Evolutionary conservation across 37 sponge, comb jelly and placozoan genomes (phyloP).

Genomic region (Lycopodina hypogea): DNA sequence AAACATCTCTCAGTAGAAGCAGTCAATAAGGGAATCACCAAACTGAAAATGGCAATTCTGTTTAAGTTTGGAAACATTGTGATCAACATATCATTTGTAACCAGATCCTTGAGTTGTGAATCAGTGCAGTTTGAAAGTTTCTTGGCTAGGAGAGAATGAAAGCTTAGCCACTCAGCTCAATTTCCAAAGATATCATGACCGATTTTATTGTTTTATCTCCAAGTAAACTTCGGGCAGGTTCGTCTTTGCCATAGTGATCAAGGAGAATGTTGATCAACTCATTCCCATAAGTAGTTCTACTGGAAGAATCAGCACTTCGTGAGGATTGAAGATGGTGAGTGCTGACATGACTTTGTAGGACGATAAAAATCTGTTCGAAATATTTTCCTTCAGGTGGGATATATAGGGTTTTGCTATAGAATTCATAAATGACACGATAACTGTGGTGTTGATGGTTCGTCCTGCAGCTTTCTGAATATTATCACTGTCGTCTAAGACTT

Average conservation of each 20-base stretch:
- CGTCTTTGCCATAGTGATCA: slow-evolving; percentile 47
- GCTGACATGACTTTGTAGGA: slow-evolving; percentile 53
- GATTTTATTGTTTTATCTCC: slow-evolving; percentile 39
- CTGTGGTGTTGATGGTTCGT: slow-evolving; percentile 34
- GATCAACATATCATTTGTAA: slow-evolving; percentile 54
- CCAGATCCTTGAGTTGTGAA: slow-evolving; percentile 19
- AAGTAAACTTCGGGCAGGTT: slow-evolving; percentile 34
- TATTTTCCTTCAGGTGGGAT: slow-evolving; percentile 26
- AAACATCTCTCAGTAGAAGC: too few relatives aligned
- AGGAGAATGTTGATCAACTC: slow-evolving; percentile 26
- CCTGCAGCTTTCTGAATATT: slow-evolving; percentile 41
- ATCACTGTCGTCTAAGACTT: slow-evolving; percentile 38
- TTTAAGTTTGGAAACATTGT: slow-evolving; percentile 55
- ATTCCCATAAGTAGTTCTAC: slow-evolving; percentile 33
- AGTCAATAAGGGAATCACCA: slow-evolving; percentile 49
- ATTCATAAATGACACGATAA: slow-evolving; percentile 51
- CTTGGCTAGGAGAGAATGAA: slow-evolving; percentile 31
- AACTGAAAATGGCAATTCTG: slow-evolving; percentile 47
- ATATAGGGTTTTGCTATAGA: slow-evolving; percentile 33
- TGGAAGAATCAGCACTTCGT: slow-evolving; percentile 26
- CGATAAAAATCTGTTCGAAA: slow-evolving; percentile 34
- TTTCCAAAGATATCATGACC: slow-evolving; percentile 40
- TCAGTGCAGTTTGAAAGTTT: slow-evolving; percentile 25
- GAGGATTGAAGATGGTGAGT: slow-evolving; percentile 49
- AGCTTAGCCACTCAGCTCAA: neutral